These are phyloP conservation scores for Atta colombica DNA, from an alignment of 1,140 invertebrate species.

Conservation along the genomic window DNA sequence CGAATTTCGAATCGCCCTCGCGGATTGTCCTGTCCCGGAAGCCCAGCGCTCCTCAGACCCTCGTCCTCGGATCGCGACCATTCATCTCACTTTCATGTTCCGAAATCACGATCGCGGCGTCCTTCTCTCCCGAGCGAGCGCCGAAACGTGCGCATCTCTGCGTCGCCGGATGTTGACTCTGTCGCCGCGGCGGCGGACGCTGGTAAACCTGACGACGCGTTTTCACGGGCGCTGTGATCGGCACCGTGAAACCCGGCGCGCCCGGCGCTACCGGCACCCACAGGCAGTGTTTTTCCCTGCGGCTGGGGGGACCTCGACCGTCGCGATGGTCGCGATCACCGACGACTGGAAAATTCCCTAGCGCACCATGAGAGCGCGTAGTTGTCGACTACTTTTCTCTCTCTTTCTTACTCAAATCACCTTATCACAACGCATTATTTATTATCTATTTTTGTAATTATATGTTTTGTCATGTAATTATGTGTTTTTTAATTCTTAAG, in stretches of 20 bases:
- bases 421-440: too few species aligned
- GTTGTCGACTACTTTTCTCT: too few species aligned
- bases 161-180: conserved; percentile 78
- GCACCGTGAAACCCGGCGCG: conserved; percentile 1
- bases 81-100: conserved; percentile 76
- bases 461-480: too few species aligned
- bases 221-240: conserved; percentile 34
- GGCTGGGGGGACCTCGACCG: neutral
- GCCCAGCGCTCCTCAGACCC: conserved; percentile 66
- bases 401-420: too few species aligned
- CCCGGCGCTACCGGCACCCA: neutral
- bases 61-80: conserved; percentile 57
- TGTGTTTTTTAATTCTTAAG: too few species aligned
- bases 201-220: conserved; percentile 31
- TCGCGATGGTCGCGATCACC: too few species aligned
- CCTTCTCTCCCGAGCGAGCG: conserved; percentile 69
- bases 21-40: conserved; percentile 57
- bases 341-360: neutral
- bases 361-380: neutral
- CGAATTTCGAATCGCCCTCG: conserved; percentile 70
- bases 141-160: conserved; percentile 78
- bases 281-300: neutral
- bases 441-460: too few species aligned
- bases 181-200: conserved; percentile 70
- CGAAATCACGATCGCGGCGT: conserved; percentile 74